phyloP scores from a whole-genome alignment of 2,797 vertebrate species.

The Sebastes baramenuke region DNA sequence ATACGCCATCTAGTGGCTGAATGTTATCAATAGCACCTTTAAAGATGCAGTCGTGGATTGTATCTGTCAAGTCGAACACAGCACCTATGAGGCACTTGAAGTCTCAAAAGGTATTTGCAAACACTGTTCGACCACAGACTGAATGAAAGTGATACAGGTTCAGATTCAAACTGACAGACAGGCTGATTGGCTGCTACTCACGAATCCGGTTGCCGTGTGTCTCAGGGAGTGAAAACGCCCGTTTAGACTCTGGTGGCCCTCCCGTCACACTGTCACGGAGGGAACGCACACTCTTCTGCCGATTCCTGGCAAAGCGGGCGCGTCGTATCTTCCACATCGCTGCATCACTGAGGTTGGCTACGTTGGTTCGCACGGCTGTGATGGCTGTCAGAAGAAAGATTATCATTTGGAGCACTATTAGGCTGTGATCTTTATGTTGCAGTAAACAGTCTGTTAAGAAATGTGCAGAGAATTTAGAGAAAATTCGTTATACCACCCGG shows the following conservation, averaged over 20 bases:
- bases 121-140: slow-evolving; percentile 41
- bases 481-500: no score
- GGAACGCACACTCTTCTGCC: slow-evolving; percentile 96
- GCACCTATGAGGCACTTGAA: not conserved
- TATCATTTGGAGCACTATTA: not conserved
- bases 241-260: slow-evolving; percentile 89
- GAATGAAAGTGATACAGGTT: slow-evolving; percentile 34
- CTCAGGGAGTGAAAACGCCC: slow-evolving; percentile 95
- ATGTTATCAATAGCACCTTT: no score
- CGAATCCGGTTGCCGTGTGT: slow-evolving; percentile 93
- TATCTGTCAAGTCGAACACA: not conserved
- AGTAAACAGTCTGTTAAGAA: not conserved
- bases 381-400: slow-evolving; percentile 84
- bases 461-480: not conserved
- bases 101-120: slow-evolving; percentile 30
- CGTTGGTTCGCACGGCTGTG: slow-evolving; percentile 96
- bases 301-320: slow-evolving; percentile 96
- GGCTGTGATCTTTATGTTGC: not conserved
- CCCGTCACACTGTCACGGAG: slow-evolving; percentile 95
- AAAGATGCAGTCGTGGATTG: not conserved
- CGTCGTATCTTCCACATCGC: slow-evolving; percentile 99
- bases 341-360: slow-evolving; percentile 96
- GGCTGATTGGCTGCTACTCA: slow-evolving; percentile 83
- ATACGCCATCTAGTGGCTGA: no score
- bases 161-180: not conserved